These are phyloP conservation scores for Gandaritis pyraliata DNA, from an alignment of 2,888 invertebrate genomes.

Conservation along the genomic window DNA sequence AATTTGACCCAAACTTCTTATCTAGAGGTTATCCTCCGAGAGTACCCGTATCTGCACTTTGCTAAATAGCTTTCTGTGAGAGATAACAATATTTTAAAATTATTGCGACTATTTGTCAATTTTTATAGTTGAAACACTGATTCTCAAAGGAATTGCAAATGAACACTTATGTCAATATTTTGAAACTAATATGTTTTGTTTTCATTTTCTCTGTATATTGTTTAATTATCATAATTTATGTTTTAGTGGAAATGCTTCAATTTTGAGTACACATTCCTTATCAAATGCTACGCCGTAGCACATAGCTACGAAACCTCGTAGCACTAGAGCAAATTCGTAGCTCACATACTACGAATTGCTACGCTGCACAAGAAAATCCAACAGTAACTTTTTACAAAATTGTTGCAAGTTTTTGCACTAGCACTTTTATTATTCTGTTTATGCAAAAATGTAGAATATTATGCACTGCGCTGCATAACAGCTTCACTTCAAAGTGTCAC, in stretches of 20 bases:
- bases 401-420: neutral
- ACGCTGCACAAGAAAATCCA: slow-evolving; percentile 1
- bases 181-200: too few relatives aligned
- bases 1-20: slow-evolving; percentile 8
- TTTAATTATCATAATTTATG: too few relatives aligned
- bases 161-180: too few relatives aligned
- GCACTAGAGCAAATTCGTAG: neutral
- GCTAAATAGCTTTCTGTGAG: slow-evolving; percentile 15
- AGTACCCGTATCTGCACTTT: slow-evolving; percentile 24
- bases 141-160: too few relatives aligned
- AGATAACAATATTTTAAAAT: slow-evolving; percentile 7
- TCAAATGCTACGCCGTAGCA: slow-evolving; percentile 2
- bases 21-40: slow-evolving; percentile 15
- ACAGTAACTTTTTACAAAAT: neutral
- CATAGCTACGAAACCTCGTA: neutral
- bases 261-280: neutral
- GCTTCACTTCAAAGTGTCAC: slow-evolving; percentile 19
- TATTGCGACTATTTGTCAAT: neutral
- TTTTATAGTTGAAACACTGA: too few relatives aligned
- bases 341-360: slow-evolving; percentile 5
- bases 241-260: too few relatives aligned
- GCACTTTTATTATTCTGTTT: slow-evolving; percentile 5
- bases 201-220: too few relatives aligned
- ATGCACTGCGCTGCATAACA: slow-evolving; percentile 13
- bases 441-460: slow-evolving; percentile 19